phyloP scores from a whole-genome alignment of 2,888 invertebrate species.

The Myopa tessellatipennis region DNA sequence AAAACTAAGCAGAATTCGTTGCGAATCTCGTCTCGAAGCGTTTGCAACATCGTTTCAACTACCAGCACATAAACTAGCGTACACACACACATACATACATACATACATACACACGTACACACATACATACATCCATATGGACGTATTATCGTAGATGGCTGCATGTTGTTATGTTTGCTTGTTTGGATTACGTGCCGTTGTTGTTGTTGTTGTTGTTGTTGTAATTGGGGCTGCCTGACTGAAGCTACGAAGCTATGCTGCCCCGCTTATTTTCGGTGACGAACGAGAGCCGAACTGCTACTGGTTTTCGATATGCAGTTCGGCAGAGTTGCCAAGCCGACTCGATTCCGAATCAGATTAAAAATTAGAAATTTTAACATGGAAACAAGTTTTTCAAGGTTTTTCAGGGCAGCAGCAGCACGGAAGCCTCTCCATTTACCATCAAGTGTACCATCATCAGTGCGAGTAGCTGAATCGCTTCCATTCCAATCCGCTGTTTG shows the following conservation, averaged over 20 bases:
- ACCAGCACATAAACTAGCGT: not conserved
- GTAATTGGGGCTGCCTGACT: conserved; percentile 39
- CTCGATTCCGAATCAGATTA: too few species aligned
- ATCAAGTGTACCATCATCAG: too few species aligned
- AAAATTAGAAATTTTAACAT: too few species aligned
- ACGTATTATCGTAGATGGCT: conserved; percentile 4
- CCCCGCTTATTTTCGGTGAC: conserved; percentile 37
- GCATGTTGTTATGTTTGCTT: conserved; percentile 22
- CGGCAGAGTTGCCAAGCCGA: conserved; percentile 51
- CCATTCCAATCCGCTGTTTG: too few species aligned
- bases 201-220: conserved; percentile 32
- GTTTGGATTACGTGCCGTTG: conserved; percentile 29
- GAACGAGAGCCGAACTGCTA: conserved; percentile 58
- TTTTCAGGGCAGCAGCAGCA: too few species aligned
- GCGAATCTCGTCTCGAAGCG: too few species aligned
- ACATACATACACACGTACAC: not conserved
- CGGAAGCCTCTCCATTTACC: too few species aligned
- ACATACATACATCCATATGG: conserved; percentile 17
- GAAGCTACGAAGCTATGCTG: conserved; percentile 11
- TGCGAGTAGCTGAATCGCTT: too few species aligned
- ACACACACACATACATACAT: too few species aligned
- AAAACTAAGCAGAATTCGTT: too few species aligned
- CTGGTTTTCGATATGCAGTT: conserved; percentile 59
- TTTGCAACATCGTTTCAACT: too few species aligned
- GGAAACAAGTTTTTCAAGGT: too few species aligned